Conservation (phyloP, 35 echinoderm and acorn worm genomes). For the Ptychodera flava region DNA sequence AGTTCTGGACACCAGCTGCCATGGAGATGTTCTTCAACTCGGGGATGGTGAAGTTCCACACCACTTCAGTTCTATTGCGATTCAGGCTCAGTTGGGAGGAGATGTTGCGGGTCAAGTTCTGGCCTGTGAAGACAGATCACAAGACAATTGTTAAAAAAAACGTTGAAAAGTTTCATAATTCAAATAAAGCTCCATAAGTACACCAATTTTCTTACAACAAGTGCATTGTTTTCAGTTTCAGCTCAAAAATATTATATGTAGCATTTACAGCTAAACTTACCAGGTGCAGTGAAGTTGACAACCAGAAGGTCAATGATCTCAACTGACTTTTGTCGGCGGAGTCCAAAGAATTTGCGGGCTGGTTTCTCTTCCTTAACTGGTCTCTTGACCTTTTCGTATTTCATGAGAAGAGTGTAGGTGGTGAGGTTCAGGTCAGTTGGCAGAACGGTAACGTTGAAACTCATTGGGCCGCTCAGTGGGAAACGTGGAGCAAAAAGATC, state of each 20-base stretch:
- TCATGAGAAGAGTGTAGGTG: not conserved
- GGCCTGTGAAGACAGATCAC: conserved; percentile 27
- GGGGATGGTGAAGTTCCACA: conserved; percentile 83
- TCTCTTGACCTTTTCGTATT: not conserved
- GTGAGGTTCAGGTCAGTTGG: conserved; percentile 46
- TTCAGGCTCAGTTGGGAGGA: conserved; percentile 54
- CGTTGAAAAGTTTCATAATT: too few species aligned
- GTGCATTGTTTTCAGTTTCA: too few species aligned
- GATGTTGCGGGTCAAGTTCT: conserved; percentile 57
- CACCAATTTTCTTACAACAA: too few species aligned
- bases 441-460: conserved; percentile 77
- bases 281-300: conserved; percentile 91
- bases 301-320: conserved; percentile 68
- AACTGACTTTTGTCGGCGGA: not conserved
- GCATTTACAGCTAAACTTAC: too few species aligned
- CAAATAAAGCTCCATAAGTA: too few species aligned
- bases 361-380: not conserved
- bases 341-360: not conserved
- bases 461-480: conserved; percentile 87
- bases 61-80: conserved; percentile 56
- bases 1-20: conserved; percentile 75
- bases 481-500: conserved; percentile 77
- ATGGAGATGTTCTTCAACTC: conserved; percentile 62
- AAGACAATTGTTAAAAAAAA: too few species aligned
- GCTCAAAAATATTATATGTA: too few species aligned